phyloP scores from a whole-genome alignment of 2,797 vertebrate species.

The Acanthis flammea region DNA sequence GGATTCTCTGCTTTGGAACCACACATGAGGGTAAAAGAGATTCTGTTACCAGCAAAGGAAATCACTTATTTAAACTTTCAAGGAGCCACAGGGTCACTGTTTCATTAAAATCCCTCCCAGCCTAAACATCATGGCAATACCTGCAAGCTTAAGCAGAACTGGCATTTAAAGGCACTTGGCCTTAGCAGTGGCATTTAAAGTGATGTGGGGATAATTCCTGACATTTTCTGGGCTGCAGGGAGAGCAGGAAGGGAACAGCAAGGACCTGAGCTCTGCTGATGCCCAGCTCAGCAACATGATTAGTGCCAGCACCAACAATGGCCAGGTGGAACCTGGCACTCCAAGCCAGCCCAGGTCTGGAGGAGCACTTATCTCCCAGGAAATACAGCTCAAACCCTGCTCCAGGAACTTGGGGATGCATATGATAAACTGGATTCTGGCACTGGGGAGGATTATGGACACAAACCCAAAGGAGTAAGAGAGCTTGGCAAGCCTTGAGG shows the following conservation, averaged over 20 bases:
- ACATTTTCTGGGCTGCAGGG: conserved; percentile 50
- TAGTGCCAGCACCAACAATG: neutral
- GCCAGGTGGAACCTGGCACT: neutral
- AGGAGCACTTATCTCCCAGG: conserved; percentile 22
- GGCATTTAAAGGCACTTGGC: conserved; percentile 39
- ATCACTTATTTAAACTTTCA: neutral
- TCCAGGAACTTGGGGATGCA: conserved; percentile 8
- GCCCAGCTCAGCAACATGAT: conserved; percentile 21
- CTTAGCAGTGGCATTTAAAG: conserved; percentile 50
- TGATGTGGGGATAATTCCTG: conserved; percentile 59
- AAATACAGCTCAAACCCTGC: conserved; percentile 32
- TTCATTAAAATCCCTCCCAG: neutral
- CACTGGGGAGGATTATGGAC: neutral
- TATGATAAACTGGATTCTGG: conserved; percentile 4
- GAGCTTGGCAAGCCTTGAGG: neutral
- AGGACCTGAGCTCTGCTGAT: neutral
- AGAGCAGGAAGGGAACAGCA: neutral
- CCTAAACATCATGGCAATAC: neutral
- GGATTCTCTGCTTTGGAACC: neutral
- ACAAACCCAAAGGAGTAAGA: neutral
- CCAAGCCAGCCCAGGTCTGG: neutral
- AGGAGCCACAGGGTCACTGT: neutral
- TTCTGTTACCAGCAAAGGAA: neutral
- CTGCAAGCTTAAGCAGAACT: neutral
- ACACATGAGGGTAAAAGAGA: neutral